phyloP scores from a whole-genome alignment of 2,888 invertebrate species.

The Priocnemis perturbator region DNA sequence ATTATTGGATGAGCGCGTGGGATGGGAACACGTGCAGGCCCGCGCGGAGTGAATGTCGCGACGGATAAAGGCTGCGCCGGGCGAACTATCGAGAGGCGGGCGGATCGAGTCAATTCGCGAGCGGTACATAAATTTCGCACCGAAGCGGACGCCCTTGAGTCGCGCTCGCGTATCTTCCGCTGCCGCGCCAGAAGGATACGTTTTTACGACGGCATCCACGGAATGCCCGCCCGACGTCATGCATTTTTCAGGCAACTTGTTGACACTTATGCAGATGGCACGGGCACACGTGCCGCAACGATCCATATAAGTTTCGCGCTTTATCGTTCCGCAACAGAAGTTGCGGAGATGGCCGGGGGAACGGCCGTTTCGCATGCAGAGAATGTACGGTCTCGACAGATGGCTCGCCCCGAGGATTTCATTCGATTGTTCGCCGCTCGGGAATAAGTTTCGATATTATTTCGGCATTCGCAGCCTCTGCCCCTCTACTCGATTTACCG shows the following conservation, averaged over 20 bases:
- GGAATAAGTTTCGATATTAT: slow-evolving; percentile 52
- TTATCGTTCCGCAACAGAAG: slow-evolving; percentile 42
- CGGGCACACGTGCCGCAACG: slow-evolving; percentile 13
- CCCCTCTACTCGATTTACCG: too few species aligned
- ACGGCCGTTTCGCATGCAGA: slow-evolving; percentile 50
- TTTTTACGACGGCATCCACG: not conserved
- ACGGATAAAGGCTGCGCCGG: too few species aligned
- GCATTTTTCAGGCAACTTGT: slow-evolving; percentile 57
- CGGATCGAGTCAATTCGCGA: too few species aligned
- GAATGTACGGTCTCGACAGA: slow-evolving; percentile 42
- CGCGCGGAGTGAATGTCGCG: too few species aligned
- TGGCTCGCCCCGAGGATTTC: slow-evolving; percentile 45
- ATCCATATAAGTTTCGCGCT: slow-evolving; percentile 51
- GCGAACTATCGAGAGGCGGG: too few species aligned
- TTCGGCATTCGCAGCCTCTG: slow-evolving; percentile 18
- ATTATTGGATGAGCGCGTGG: too few species aligned
- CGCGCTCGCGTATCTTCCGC: too few species aligned
- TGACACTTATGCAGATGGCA: slow-evolving; percentile 45
- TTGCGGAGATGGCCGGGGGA: slow-evolving; percentile 36
- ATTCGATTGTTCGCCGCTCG: slow-evolving; percentile 43
- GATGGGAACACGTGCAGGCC: too few species aligned
- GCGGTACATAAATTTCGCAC: not conserved
- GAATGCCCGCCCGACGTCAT: slow-evolving; percentile 11
- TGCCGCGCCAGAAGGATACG: too few species aligned
- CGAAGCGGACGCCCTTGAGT: not conserved